Evolutionary conservation across 2,113 vertebrate genomes (phyloP).

Genomic region (Prietella phreatophila): DNA sequence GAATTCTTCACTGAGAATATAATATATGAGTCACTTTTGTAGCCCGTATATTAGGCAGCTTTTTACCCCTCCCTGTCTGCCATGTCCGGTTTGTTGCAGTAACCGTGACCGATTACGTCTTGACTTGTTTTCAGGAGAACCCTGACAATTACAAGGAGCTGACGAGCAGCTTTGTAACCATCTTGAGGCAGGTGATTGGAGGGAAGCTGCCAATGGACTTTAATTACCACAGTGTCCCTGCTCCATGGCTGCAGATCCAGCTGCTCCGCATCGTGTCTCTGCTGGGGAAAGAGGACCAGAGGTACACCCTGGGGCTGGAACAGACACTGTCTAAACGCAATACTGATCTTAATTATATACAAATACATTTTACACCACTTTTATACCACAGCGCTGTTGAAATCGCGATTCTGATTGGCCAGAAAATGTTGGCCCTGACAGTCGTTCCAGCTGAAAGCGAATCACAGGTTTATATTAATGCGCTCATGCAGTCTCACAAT

Average conservation of each 20-base stretch:
- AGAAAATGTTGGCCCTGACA: neutral
- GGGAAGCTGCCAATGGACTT: constrained; percentile 93
- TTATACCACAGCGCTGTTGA: neutral
- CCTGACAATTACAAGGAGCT: constrained; percentile 86
- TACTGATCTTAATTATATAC: neutral
- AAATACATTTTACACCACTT: neutral
- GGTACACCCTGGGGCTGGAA: constrained; percentile 67
- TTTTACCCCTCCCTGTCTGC: neutral
- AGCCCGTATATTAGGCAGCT: neutral
- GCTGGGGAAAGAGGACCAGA: constrained; percentile 88
- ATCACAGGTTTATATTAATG: neutral
- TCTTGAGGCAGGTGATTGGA: constrained; percentile 92
- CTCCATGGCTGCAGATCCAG: constrained; percentile 96
- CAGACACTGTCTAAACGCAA: neutral
- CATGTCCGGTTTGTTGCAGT: neutral
- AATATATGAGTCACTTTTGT: neutral
- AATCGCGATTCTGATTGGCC: neutral
- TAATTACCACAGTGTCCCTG: constrained; percentile 93
- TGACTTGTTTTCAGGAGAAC: constrained; percentile 75
- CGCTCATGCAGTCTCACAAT: neutral
- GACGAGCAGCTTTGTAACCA: constrained; percentile 87
- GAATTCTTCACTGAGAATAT: neutral
- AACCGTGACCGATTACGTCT: neutral
- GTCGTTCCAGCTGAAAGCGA: neutral
- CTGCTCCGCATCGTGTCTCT: constrained; percentile 88